phyloP scores from a whole-genome alignment of 2,888 invertebrate genomes.

The Tetragonula carbonaria region DNA sequence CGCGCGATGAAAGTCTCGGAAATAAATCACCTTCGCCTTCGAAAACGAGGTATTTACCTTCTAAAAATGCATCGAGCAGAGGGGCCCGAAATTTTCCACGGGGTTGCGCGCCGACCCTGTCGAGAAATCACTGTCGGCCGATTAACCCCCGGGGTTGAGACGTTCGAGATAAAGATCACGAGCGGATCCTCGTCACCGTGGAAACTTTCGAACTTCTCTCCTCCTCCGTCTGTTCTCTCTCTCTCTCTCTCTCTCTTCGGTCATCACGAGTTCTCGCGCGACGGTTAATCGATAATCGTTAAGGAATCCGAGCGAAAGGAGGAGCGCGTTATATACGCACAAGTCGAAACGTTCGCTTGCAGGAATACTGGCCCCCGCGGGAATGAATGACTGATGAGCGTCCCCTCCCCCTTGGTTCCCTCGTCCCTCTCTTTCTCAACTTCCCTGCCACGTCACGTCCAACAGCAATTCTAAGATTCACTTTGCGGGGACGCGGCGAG shows the following conservation, averaged over 20 bases:
- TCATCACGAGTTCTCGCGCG: slow-evolving; percentile 10
- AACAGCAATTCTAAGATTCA: slow-evolving; percentile 73
- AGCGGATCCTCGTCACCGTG: neutral
- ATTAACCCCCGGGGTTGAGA: slow-evolving; percentile 29
- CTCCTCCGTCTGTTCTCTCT: neutral
- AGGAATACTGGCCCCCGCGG: slow-evolving; percentile 63
- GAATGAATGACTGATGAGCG: slow-evolving; percentile 75
- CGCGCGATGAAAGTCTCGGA: no score
- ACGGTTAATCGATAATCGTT: slow-evolving; percentile 69
- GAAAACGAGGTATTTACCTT: neutral
- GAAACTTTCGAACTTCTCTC: slow-evolving; percentile 15
- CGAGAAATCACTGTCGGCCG: slow-evolving; percentile 37
- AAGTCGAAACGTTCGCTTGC: slow-evolving; percentile 20
- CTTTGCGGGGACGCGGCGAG: slow-evolving; percentile 69
- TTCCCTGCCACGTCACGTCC: slow-evolving; percentile 2
- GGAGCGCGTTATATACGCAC: slow-evolving; percentile 12
- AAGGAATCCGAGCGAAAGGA: slow-evolving; percentile 31
- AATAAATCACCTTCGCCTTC: no score
- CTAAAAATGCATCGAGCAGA: neutral
- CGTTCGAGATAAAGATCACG: slow-evolving; percentile 32
- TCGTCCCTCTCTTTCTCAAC: neutral
- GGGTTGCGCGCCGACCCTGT: slow-evolving; percentile 1
- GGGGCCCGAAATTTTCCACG: neutral
- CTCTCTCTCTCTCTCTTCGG: slow-evolving; percentile 1
- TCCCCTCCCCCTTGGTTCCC: slow-evolving; percentile 18